phyloP scores from a whole-genome alignment of 2,888 invertebrate species.

The Galeruca laticollis region DNA sequence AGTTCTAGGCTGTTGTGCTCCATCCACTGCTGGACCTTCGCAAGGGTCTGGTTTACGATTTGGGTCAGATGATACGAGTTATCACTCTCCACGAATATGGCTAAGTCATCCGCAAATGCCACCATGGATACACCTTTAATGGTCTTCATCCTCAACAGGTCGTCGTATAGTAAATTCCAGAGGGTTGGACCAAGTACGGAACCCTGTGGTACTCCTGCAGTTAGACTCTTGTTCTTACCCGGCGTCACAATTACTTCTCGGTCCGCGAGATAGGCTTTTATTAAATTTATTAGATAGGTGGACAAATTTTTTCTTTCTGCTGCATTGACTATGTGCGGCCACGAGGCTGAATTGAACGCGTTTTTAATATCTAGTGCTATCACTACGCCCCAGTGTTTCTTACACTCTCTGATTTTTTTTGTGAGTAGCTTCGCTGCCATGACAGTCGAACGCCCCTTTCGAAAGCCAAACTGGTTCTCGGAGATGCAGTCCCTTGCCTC shows the following conservation, averaged over 20 bases:
- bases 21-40: too few species aligned
- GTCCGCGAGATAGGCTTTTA: neutral
- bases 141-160: neutral
- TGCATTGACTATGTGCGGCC: too few species aligned
- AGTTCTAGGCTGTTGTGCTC: too few species aligned
- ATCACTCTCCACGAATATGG: too few species aligned
- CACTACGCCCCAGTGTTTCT: neutral
- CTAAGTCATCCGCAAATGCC: too few species aligned
- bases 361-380: constrained; percentile 5
- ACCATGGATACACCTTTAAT: neutral
- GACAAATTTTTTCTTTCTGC: neutral
- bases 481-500: neutral
- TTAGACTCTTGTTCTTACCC: neutral
- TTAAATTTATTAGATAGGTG: neutral
- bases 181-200: neutral
- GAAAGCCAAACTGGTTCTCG: neutral
- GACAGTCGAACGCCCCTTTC: neutral
- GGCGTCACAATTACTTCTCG: neutral
- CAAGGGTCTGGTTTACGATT: too few species aligned
- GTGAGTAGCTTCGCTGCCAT: neutral
- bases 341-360: constrained; percentile 13
- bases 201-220: neutral
- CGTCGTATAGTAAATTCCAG: neutral
- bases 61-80: too few species aligned
- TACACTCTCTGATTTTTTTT: neutral